Percentiles rank a stretch among this genome's conserved stretches.
Conservation (phyloP, 2,888 invertebrate genomes). For the Epistrophe eligans region DNA sequence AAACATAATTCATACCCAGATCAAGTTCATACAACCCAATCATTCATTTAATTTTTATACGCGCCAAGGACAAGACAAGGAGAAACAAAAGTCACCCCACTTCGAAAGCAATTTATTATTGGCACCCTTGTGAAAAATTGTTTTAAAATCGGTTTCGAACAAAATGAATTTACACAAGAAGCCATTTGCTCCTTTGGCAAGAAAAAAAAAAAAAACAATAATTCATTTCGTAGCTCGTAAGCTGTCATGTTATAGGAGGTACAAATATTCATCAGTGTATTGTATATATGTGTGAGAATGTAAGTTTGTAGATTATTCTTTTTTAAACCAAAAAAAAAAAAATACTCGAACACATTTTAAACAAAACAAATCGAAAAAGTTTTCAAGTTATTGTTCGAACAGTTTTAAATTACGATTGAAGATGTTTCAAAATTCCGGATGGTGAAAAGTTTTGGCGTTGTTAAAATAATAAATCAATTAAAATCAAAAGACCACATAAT, state of each 20-base stretch:
- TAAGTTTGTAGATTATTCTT: neutral
- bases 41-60: neutral
- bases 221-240: conserved; percentile 20
- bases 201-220: neutral
- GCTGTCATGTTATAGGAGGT: conserved; percentile 24
- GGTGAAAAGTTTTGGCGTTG: neutral
- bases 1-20: too few species aligned
- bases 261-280: conserved; percentile 16
- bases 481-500: neutral
- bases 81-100: conserved; percentile 19
- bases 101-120: conserved; percentile 13
- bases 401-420: conserved; percentile 12
- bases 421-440: neutral
- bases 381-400: conserved; percentile 19
- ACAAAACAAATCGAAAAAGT: conserved; percentile 26
- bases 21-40: neutral
- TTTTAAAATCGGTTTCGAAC: conserved; percentile 11
- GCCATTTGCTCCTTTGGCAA: neutral
- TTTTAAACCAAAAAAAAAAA: neutral
- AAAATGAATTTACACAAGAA: conserved; percentile 28
- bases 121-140: conserved; percentile 26
- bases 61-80: neutral
- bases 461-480: conserved; percentile 15
- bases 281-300: neutral
- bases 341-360: neutral